These are phyloP conservation scores for Eristalis arbustorum DNA, from an alignment of 2,888 invertebrate genomes.

Conservation along the genomic window DNA sequence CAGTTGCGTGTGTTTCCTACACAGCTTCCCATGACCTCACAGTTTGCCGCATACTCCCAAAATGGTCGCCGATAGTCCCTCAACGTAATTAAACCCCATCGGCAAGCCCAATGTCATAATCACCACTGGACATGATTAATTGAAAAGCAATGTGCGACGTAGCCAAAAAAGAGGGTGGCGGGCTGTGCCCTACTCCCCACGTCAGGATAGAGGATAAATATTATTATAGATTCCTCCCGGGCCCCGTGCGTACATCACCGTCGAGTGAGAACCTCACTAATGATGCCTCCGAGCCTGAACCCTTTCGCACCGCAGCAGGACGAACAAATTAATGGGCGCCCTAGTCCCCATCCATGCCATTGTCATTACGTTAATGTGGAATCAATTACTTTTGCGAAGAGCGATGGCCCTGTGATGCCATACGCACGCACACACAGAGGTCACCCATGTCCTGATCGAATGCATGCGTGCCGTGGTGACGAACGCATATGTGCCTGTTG, in stretches of 20 bases:
- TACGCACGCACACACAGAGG: background rate
- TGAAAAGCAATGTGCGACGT: slow-evolving; percentile 16
- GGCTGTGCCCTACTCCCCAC: background rate
- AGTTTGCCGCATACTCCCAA: background rate
- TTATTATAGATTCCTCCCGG: slow-evolving; percentile 9
- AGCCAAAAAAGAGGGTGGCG: background rate
- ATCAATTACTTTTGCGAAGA: slow-evolving; percentile 40
- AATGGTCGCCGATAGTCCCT: background rate
- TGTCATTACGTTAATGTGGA: slow-evolving; percentile 30
- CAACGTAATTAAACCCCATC: slow-evolving; percentile 7
- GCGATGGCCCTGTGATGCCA: background rate
- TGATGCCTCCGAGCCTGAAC: slow-evolving; percentile 3
- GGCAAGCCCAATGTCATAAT: background rate
- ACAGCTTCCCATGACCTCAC: background rate
- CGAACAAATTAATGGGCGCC: slow-evolving; percentile 26
- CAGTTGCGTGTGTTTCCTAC: too few relatives aligned
- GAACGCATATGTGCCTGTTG: slow-evolving; percentile 14
- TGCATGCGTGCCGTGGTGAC: background rate
- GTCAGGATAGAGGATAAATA: background rate
- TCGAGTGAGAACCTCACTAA: slow-evolving; percentile 5
- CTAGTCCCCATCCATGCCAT: background rate
- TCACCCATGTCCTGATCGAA: background rate
- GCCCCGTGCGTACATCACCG: background rate
- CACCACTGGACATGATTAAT: slow-evolving; percentile 24
- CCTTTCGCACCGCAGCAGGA: slow-evolving; percentile 2